Conservation (phyloP, 2,888 invertebrate genomes). For the Psylliodes chrysocephalus region DNA sequence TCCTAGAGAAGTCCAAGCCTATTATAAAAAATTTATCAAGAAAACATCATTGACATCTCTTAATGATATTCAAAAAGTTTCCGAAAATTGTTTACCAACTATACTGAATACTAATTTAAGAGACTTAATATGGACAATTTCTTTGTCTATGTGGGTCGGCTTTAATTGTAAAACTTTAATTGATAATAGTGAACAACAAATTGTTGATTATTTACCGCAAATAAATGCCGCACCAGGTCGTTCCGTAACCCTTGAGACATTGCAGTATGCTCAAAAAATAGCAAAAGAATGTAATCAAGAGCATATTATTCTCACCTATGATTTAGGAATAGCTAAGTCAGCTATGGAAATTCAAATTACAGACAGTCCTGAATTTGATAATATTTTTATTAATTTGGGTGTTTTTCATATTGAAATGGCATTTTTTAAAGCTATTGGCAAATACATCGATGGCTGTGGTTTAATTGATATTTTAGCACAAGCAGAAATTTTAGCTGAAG, state of each 20-base stretch:
- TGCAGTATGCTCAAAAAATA: not conserved
- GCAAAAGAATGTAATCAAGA: too few relatives aligned
- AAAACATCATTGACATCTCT: too few relatives aligned
- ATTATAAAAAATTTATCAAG: too few relatives aligned
- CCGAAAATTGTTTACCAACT: not conserved
- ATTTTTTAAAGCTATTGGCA: not conserved
- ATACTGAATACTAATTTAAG: not conserved
- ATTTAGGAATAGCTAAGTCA: too few relatives aligned
- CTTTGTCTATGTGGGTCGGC: too few relatives aligned
- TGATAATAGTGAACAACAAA: not conserved
- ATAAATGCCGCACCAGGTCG: too few relatives aligned
- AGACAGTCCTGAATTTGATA: not conserved
- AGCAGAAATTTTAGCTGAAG: not conserved
- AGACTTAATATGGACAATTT: too few relatives aligned
- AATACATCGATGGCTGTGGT: not conserved
- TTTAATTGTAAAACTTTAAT: too few relatives aligned
- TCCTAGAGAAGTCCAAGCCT: not conserved
- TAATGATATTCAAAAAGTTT: too few relatives aligned
- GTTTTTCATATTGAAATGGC: not conserved
- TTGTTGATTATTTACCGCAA: not conserved
- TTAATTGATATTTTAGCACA: not conserved
- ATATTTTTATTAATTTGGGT: too few relatives aligned
- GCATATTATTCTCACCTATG: too few relatives aligned
- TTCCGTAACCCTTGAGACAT: not conserved
- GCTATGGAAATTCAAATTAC: conserved; percentile 3